Percentiles rank a stretch among this genome's conserved stretches.
These are phyloP conservation scores for Hesperia comma DNA, from an alignment of 2,888 invertebrate species.

Conservation along the genomic window DNA sequence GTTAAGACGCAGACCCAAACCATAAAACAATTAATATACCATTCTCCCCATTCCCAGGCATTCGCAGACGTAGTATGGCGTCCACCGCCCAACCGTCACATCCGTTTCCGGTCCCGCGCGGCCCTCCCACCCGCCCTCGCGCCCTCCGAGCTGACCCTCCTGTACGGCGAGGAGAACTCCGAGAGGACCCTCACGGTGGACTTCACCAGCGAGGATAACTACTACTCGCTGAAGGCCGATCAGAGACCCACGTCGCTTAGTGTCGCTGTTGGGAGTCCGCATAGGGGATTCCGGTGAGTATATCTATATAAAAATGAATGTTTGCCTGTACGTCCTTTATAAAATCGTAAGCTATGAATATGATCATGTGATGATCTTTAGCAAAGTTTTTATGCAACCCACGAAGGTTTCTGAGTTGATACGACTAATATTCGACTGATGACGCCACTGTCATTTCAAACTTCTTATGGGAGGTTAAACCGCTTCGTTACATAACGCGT, in stretches of 20 bases:
- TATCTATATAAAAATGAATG: too few species aligned
- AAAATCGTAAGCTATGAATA: too few species aligned
- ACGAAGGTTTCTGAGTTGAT: too few species aligned
- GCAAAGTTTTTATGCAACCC: too few species aligned
- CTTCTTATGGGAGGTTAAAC: too few species aligned
- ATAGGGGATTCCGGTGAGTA: conserved; percentile 66
- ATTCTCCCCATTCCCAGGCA: conserved; percentile 51
- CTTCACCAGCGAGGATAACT: conserved; percentile 56
- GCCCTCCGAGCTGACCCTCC: conserved; percentile 59
- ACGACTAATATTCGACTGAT: too few species aligned
- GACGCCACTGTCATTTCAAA: too few species aligned
- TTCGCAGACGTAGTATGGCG: conserved; percentile 80
- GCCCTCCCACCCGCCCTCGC: conserved; percentile 66
- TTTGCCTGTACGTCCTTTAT: too few species aligned
- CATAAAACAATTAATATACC: not conserved
- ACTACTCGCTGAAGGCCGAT: conserved; percentile 72
- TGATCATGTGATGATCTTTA: too few species aligned
- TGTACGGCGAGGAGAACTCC: conserved; percentile 57
- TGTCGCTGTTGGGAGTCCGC: conserved; percentile 68
- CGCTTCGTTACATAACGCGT: too few species aligned
- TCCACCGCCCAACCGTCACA: conserved; percentile 63
- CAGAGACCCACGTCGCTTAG: conserved; percentile 58
- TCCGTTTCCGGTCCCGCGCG: conserved; percentile 74
- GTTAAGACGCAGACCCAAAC: too few species aligned
- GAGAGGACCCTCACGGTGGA: conserved; percentile 60